Base-by-base conservation (phyloP, 2,113 vertebrate species). In the Polypterus senegalus region DNA sequence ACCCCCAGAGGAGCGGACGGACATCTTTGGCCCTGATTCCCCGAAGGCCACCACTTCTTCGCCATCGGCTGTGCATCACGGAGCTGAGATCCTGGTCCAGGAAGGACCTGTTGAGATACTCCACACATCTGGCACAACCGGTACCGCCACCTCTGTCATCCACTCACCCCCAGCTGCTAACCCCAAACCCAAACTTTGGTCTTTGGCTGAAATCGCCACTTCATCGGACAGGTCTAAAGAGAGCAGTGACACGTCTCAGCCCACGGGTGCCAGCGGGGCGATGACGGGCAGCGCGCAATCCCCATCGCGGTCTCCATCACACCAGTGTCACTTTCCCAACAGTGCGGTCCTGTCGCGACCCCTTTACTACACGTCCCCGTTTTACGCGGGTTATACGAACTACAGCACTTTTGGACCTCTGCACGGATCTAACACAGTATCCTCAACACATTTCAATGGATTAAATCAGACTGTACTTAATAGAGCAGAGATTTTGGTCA, bases 301-400 rank as follows among this genome's bases (percentile, higher is more conserved):
- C 49, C 91, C 90, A 4, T 78, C 91, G 6, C 89, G 91, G 73
- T 94, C 92, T 7, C 92, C 92, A n/a, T 82, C 87, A 1, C 61
- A 47, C n/a, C 91, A 91, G 74, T 92, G 91, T 62, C 85, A 86
- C 54, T 92, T 91, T 65, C 91, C 92, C 4, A 90, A 83, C 77
- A 90, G 88, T 80, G 86, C 92, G 11, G 92, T 97, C 48, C 83
- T 98, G 57, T 91, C 92, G 69, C 85, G 94, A 71, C 93, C 94
- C 61, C 88, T 97, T 58, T 96, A 98, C 77, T 98, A 98, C 90
- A 91, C 94, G 55, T 88, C 91, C 62, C 92, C 94, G 64, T 97
- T 98, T 85, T 98, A 98, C 75, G 87, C 93, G 7, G 92, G 92
- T 70, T 98, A 98, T 83, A 96, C 94, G 92, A 98, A 97, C 95